Evolutionary conservation across 53 echinoderm and acorn worm species (phyloP), one percentile per base, ranked within the genome.

Genomic region (Hippasteria phrygiana): DNA sequence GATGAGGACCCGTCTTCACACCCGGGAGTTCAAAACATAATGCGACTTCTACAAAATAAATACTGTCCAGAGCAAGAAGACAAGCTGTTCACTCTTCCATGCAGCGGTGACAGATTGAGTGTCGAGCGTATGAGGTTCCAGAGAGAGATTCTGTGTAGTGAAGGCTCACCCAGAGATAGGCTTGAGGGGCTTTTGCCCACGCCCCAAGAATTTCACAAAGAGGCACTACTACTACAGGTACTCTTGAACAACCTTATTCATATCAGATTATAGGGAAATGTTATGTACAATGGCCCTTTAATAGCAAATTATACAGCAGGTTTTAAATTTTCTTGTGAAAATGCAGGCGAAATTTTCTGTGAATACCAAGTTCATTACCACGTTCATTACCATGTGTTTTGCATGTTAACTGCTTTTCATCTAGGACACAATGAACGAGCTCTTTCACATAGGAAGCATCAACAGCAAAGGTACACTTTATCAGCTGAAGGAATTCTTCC

Each of bases 401-500:
- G 0, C 17, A 14, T 41, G 37, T 0, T 18, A 48, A 47, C 0
- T 73, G 20, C 11, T 43, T 72, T 39, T 39, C 10, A 24, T 1
- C 3, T 20, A 78, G 78, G 59, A 78, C 40, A 78, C 78, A n/a
- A 56, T 78, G 78, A 78, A 78, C 18, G 38, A 38, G 1, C 11
- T 56, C 22, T 78, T 77, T 54, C 33, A 36, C 36, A 37, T 29
- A 18, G 5, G 22, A 2, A 59, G 62, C 62, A 78, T 78, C 13
- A 36, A 18, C 55, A 59, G 59, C 24, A 79, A 79, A 14, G 79
- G 79, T 24, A 59, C 79, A 28, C 40, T 79, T 0, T 79, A 59
- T 39, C 79, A 79, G 45, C 39, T 79, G 38, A 79, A 79, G 56
- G 79, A 79, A 14, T 79, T 37, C 59, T 79, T 79, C 37, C 56